Evolutionary conservation across 2,888 invertebrate genomes (phyloP), one percentile per base, ranked within the genome.

Genomic region (Aleiodes leptofemur): DNA sequence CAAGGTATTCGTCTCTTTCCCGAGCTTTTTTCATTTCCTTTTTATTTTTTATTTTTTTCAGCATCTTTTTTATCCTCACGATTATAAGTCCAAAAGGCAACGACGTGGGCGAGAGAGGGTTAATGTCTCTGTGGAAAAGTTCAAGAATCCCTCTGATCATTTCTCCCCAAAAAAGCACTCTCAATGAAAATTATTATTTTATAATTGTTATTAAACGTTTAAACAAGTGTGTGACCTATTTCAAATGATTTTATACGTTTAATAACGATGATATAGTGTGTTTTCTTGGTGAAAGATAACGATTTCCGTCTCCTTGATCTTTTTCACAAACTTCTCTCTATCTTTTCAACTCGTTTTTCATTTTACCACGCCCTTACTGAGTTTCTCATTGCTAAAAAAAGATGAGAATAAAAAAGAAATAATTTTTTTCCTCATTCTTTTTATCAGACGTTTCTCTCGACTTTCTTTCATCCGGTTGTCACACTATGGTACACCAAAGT

Each of bases 301-400:
- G 57, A 68, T 56, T 48, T 68, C 73, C 73, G 66, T 59, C 53
- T 76, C 59, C 56, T 69, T 38, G 38, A 66, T 56, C 57, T 66
- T 38, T 51, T 7, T 66, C 68, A 50, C 34, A 55, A 43, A 43
- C 51, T 56, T 8, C 11, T 61, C 38, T 66, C 59, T 43, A 43
- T 72, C 51, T 70, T 69, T n/a, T 57, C 56, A 50, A 38, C 55
- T 57, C 56, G 55, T 43, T 43, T 43, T 43, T 43, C 43, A 43
- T 43, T 9, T 43, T 43, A 11, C 72, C 77, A 79, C 79, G 79
- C 79, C 79, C 56, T 76, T 79, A 77, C 59, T 69, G 53, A 74
- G 77, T 79, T 73, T 75, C 76, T 74, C 69, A 59, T 69, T 55
- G 64, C 51, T 50, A 34, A 53, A 51, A 43, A 43, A 11, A 43